Evolutionary conservation across 1,140 invertebrate species (phyloP), one percentile per base, ranked within the genome.

Genomic region (Alviniconcha marisindica): DNA sequence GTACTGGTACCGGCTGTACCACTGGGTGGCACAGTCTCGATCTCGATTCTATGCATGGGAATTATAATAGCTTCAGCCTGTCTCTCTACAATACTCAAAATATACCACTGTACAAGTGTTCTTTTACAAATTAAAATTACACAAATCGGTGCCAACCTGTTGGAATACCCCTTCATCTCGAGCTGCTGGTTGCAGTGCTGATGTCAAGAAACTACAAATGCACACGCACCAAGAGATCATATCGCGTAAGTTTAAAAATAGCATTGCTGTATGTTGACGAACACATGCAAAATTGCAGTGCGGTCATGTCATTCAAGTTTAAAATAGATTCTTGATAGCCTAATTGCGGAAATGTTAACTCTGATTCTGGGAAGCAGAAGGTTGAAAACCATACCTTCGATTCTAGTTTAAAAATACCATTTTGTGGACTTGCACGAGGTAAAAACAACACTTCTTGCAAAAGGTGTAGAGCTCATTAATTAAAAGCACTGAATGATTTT

Each of bases 281-380:
- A 71, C 1, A 10, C 2, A 14, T 69, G 7, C 33, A 33, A 36
- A 33, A 21, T 4, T 71, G 69, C 69, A 40, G 24, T 40, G 10
- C 36, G 31, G 24, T 40, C 36, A 18, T 36, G 24, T 66, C n/a
- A 66, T 33, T 66, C 63, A 18, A 66, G 31, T 28, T 12, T 12
- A 12, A 21, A 33, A 66, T 66, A 31, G 36, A 71, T 36, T 40
- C 24, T 18, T 48, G 5, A 48, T 48, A 18, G 7, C 44, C 5
- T 48, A 48, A 71, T 71, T 42, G 69, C 69, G 69, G 69, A 71
- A 71, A 71, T 33, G 69, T 36, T 71, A 36, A 18, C 10, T 40
- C 33, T n/a, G 12, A 15, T 66, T 28, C 1, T 33, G 63, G n/a
- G 31, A 31, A 66, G 5, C 63, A 31, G 28, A 69, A 71, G 36